Conservation (phyloP, 2,888 invertebrate genomes). For the Ormyrus thymus region DNA sequence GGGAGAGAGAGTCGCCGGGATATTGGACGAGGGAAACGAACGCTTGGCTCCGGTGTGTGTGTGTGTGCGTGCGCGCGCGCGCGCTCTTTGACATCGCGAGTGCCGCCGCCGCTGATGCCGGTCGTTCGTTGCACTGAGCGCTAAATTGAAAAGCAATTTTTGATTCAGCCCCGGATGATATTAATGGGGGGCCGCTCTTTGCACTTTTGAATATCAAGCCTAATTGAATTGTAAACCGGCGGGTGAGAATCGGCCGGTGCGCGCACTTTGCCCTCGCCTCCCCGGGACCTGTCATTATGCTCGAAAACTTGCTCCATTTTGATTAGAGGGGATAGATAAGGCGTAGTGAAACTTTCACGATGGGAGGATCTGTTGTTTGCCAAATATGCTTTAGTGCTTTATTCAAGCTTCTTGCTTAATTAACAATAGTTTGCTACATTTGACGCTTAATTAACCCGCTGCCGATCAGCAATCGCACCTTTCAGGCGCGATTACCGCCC, state of each 20-base stretch:
- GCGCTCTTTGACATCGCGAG: neutral
- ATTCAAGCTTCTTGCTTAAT: no score
- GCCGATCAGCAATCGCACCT: no score
- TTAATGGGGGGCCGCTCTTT: slow-evolving; percentile 13
- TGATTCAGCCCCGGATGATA: slow-evolving; percentile 30
- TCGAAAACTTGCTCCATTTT: no score
- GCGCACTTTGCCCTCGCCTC: neutral
- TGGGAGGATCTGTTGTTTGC: no score
- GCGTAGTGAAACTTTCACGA: no score
- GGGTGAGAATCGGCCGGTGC: neutral
- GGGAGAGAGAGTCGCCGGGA: slow-evolving; percentile 15
- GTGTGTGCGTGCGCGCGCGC: neutral
- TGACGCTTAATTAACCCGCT: no score
- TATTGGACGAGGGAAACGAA: slow-evolving; percentile 40
- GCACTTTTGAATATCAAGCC: neutral
- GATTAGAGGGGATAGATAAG: no score
- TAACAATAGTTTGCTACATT: no score
- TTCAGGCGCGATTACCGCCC: no score
- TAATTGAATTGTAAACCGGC: no score
- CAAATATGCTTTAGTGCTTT: no score
- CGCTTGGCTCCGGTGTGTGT: neutral
- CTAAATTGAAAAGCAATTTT: slow-evolving; percentile 52
- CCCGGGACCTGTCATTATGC: neutral
- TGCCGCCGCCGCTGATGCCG: neutral
- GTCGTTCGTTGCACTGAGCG: neutral